Evolutionary conservation across 2,113 vertebrate species (phyloP), one percentile per base, ranked within the genome.

Genomic region (Gasterosteus aculeatus): DNA sequence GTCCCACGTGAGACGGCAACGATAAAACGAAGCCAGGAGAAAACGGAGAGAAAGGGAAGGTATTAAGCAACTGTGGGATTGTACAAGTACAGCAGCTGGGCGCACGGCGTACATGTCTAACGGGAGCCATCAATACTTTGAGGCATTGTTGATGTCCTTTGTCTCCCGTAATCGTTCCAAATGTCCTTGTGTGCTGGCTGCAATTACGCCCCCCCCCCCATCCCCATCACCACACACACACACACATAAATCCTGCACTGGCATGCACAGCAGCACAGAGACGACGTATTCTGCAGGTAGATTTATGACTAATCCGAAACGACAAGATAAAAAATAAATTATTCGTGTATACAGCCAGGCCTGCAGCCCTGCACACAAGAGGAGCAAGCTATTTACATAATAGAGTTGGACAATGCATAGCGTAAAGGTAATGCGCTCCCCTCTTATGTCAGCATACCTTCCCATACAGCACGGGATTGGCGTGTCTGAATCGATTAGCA

Each of bases 251-350:
- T 31, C 29, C 42, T 33, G 63, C 10, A 14, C 15, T 31, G 22
- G 47, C 64, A 33, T 7, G 31, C 65, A 54, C 54, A 41, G 59
- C 69, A 22, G 62, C 84, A 64, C 53, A 38, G 31, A 29, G 65
- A 76, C 66, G 46, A 61, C 16, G n/a, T 41, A 64, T 77, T 76
- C 78, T 75, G 82, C 76, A 80, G 75, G 78, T 86, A 69, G 67
- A 83, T 83, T 77, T 82, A 80, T 65, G 31, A 83, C 58, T 82
- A 85, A 88, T 72, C 62, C 49, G 60, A 66, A 78, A 84, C 63
- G 88, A 89, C 89, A 87, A 68, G 81, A 64, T 78, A 44, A 83
- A 84, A 89, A 84, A 69, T 84, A 77, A 82, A 87, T 53, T 10
- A 53, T 85, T 33, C 11, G 53, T 56, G 1, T 31, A 53, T 71